A percentile compares a stretch with the other conserved stretches of the same genome.
phyloP scores from a whole-genome alignment of 2,113 vertebrate genomes.

The Crotalus viridis region DNA sequence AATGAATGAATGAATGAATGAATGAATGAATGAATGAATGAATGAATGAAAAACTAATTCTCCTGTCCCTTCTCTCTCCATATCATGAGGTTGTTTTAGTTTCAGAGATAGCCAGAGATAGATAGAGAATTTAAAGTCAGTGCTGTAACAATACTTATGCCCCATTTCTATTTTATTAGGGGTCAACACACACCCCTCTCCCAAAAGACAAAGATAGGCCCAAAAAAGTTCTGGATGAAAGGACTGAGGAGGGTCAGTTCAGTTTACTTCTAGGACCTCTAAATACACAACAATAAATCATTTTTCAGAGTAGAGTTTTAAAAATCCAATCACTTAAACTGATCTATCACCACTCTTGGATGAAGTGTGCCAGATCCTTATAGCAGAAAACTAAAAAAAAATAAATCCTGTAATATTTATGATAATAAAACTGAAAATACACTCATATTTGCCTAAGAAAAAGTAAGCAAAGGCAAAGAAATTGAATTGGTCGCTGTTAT shows the following conservation, averaged over 20 bases:
- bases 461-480: not conserved
- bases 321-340: not conserved
- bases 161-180: not conserved
- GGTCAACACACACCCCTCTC: not conserved
- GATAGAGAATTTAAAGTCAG: not conserved
- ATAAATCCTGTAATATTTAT: not conserved
- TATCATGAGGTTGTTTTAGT: not conserved
- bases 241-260: not conserved
- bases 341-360: not conserved
- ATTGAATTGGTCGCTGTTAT: not conserved
- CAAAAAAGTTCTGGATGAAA: not conserved
- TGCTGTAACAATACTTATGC: not conserved
- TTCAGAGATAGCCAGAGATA: not conserved
- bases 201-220: not conserved
- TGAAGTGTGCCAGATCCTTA: not conserved
- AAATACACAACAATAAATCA: not conserved
- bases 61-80: not conserved
- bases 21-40: not conserved
- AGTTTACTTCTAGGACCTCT: not conserved
- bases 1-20: no score
- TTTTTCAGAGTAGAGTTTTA: not conserved
- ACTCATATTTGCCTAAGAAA: not conserved
- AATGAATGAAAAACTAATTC: not conserved
- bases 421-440: not conserved
- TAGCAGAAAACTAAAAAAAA: not conserved